These are phyloP conservation scores for Synergus gifuensis DNA, from an alignment of 2,888 invertebrate species.

Conservation along the genomic window DNA sequence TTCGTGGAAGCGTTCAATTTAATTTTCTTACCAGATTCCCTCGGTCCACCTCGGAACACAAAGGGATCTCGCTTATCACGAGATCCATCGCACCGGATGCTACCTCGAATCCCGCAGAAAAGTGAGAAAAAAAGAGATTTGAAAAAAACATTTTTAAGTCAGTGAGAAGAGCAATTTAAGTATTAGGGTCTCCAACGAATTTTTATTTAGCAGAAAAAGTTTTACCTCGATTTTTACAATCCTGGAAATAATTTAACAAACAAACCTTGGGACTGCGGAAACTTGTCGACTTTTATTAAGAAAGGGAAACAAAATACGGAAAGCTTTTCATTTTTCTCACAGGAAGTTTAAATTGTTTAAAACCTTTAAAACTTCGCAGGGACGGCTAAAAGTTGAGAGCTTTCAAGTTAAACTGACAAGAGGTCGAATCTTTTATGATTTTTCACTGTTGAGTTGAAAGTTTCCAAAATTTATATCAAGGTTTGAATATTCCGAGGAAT, in stretches of 20 bases:
- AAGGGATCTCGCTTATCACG: constrained; percentile 42
- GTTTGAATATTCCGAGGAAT: neutral
- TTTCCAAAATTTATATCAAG: constrained; percentile 14
- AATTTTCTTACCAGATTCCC: constrained; percentile 52
- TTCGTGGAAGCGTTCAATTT: constrained; percentile 48
- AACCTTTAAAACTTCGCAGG: constrained; percentile 7
- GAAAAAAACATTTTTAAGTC: constrained; percentile 9
- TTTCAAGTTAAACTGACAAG: constrained; percentile 16
- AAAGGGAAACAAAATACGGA: neutral
- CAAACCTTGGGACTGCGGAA: neutral
- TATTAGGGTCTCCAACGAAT: neutral
- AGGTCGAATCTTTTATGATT: constrained; percentile 31
- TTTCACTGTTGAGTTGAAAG: constrained; percentile 30
- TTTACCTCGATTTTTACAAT: neutral
- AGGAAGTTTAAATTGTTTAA: neutral
- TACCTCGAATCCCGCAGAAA: constrained; percentile 36
- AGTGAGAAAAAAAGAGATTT: constrained; percentile 40
- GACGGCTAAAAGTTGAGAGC: neutral
- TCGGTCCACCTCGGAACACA: constrained; percentile 33
- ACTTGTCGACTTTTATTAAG: neutral
- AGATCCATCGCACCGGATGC: constrained; percentile 34
- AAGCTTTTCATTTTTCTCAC: neutral
- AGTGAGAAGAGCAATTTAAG: neutral
- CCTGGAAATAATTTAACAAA: neutral
- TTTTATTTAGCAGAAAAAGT: neutral